These are phyloP conservation scores for Procavia capensis DNA, from an alignment of 2,113 vertebrate genomes.

Conservation along the genomic window DNA sequence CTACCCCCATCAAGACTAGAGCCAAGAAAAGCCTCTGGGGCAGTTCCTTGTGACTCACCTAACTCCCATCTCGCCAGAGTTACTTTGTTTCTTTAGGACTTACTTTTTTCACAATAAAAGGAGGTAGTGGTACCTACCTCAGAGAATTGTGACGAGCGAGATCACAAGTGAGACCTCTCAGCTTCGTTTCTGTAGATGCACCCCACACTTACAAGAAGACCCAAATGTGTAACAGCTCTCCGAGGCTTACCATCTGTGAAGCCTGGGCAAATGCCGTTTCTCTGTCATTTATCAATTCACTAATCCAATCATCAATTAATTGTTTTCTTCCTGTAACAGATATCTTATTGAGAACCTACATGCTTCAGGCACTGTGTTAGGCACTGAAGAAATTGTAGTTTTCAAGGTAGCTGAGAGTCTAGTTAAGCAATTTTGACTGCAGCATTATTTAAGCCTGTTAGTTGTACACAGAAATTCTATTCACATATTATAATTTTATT, in stretches of 20 bases:
- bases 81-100: neutral
- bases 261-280: neutral
- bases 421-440: neutral
- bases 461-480: neutral
- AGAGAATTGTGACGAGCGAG: neutral
- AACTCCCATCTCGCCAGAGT: neutral
- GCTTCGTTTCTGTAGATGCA: neutral
- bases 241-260: neutral
- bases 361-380: neutral
- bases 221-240: neutral
- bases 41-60: neutral
- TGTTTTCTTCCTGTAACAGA: neutral
- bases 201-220: neutral
- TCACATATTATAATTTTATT: constrained; percentile 1
- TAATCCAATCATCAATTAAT: neutral
- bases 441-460: neutral
- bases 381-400: neutral
- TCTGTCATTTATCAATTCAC: neutral
- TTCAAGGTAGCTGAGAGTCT: constrained; percentile 18
- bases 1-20: no score
- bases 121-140: neutral
- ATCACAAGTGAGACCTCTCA: neutral
- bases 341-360: neutral
- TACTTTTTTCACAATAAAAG: neutral
- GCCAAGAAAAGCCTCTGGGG: no score